These are phyloP conservation scores for Seriola quinqueradiata DNA, from an alignment of 2,113 vertebrate species.

Conservation along the genomic window DNA sequence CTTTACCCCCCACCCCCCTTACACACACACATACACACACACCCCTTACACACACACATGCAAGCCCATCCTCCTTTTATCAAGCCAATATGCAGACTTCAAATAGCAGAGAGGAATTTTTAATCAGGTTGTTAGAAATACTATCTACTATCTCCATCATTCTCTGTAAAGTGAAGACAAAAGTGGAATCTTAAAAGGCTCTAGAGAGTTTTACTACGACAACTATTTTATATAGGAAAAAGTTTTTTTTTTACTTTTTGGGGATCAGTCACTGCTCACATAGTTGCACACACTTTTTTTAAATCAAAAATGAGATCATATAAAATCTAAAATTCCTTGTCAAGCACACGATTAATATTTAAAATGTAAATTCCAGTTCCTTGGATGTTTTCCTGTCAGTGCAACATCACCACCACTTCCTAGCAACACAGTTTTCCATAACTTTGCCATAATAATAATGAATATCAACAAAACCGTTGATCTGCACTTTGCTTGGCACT, in stretches of 20 bases:
- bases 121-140: slow-evolving; percentile 47
- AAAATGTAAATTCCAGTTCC: not conserved
- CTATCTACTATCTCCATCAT: not conserved
- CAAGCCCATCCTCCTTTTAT: slow-evolving; percentile 52
- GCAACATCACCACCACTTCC: not conserved
- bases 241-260: no score
- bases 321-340: not conserved
- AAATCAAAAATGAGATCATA: not conserved
- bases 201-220: not conserved
- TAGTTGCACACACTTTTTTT: not conserved
- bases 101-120: slow-evolving; percentile 47
- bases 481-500: slow-evolving; percentile 41
- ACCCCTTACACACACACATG: not conserved
- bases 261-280: not conserved
- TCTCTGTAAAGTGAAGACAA: not conserved
- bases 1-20: not conserved
- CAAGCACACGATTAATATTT: not conserved
- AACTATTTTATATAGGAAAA: no score
- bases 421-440: slow-evolving; percentile 8
- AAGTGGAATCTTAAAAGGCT: not conserved
- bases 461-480: slow-evolving; percentile 26
- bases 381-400: not conserved
- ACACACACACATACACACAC: slow-evolving; percentile 37
- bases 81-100: slow-evolving; percentile 26
- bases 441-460: slow-evolving; percentile 7